Conservation (phyloP, 2,888 invertebrate species). For the Acleris holmiana region DNA sequence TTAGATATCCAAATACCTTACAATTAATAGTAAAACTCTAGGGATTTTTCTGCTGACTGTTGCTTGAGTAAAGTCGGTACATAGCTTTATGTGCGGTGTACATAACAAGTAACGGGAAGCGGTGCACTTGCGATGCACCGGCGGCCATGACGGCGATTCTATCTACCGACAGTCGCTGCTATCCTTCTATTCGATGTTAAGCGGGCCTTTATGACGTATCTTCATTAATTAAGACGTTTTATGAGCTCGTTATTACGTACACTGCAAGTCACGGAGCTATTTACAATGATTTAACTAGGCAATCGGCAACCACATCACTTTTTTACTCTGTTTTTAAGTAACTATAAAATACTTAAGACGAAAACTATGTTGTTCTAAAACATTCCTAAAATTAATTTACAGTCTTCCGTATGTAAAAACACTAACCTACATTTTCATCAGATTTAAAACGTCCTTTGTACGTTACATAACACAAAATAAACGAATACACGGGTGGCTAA, state of each 20-base stretch:
- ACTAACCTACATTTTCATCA: background rate
- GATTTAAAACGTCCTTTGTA: conserved; percentile 10
- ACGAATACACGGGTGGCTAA: conserved; percentile 58
- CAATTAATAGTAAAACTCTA: too few species aligned
- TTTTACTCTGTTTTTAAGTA: background rate
- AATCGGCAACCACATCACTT: background rate
- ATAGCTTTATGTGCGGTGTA: conserved; percentile 57
- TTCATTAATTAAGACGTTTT: conserved; percentile 32
- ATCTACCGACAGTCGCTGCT: conserved; percentile 33
- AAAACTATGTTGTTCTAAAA: too few species aligned
- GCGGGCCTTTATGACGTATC: conserved; percentile 39
- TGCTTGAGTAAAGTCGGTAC: conserved; percentile 49
- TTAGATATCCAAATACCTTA: background rate
- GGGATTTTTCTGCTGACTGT: conserved; percentile 44
- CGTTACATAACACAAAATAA: conserved; percentile 43
- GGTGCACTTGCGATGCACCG: conserved; percentile 57
- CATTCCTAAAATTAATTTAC: too few species aligned
- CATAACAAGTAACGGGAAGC: conserved; percentile 74
- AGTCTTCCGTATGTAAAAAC: background rate
- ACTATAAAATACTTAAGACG: too few species aligned
- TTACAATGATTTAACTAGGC: conserved; percentile 10
- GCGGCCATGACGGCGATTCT: conserved; percentile 33
- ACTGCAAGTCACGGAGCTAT: conserved; percentile 21
- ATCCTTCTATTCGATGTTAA: conserved; percentile 46
- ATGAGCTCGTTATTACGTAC: conserved; percentile 15